Base-by-base conservation (phyloP, 1,140 invertebrate genomes). In the Apis laboriosa region DNA sequence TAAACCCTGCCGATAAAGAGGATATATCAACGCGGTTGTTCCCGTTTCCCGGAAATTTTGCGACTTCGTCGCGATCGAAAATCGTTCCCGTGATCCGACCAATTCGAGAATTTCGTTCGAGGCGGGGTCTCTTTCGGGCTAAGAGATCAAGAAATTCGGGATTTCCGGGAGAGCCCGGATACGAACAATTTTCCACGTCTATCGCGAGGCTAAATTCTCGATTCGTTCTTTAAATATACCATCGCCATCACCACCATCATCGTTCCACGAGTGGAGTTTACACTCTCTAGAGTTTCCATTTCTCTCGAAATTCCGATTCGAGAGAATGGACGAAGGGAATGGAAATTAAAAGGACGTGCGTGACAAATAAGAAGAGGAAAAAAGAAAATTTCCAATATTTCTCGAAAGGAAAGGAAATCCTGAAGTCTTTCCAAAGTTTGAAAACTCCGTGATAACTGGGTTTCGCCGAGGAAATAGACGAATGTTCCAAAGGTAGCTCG, bases 1-100 rank as follows among this genome's bases (percentile, higher is more conserved):
- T 63, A 83, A 87, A 85, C 58, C 79, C 63, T 9, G 51, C 13
- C 56, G 74, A 74, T 63, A 61, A 77, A 77, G 55, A 51, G 66
- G 80, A 82, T 75, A 34, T 56, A 66, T 56, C 19, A 53, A 55
- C 55, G 24, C 21, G 71, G 11, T 34, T 43, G 68, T 51, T 19
- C 24, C n/a, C 19, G 24, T 61, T 72, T 19, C 9, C 58, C 51
- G 43, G 58, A 72, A 72, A 63, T 80, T 43, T 73, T 24, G 58
- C 68, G n/a, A n/a, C n/a, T n/a, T n/a, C n/a, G n/a, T n/a, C n/a
- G n/a, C n/a, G 24, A 28, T 12, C 55, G 56, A 24, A 53, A 71
- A 61, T 9, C 19, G 12, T 58, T 2, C 64, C 53, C 64, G 5
- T 7, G 66, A 24, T 60, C 8, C 64, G 15, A 78, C 77, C 28